phyloP scores from a whole-genome alignment of 2,888 invertebrate species.

The Brachylomia viminalis region DNA sequence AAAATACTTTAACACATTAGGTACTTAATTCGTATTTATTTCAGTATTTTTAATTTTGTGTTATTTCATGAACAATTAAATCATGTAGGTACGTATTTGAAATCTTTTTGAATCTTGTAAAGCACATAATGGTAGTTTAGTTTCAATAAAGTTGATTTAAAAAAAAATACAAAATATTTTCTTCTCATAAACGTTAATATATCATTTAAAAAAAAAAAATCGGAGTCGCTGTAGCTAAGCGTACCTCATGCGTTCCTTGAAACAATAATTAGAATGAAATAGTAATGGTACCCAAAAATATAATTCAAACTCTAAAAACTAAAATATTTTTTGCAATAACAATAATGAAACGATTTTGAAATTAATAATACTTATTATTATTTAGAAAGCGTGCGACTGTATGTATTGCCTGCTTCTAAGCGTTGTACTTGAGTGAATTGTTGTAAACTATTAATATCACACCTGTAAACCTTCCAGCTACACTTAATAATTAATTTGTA shows the following conservation, averaged over 20 bases:
- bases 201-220: background rate
- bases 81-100: constrained; percentile 23
- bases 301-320: background rate
- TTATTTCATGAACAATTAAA: constrained; percentile 46
- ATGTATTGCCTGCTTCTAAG: constrained; percentile 79
- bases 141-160: background rate
- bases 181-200: background rate
- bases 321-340: constrained; percentile 64
- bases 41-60: constrained; percentile 18
- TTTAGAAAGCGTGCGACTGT: constrained; percentile 83
- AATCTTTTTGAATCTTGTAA: constrained; percentile 43
- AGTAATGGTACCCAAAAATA: background rate
- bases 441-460: constrained; percentile 75
- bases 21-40: constrained; percentile 4
- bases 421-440: constrained; percentile 86
- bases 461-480: constrained; percentile 78
- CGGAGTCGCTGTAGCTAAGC: background rate
- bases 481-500: constrained; percentile 89
- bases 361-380: constrained; percentile 59
- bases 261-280: background rate
- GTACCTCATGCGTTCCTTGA: background rate
- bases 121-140: constrained; percentile 49
- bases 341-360: constrained; percentile 56
- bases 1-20: constrained; percentile 54
- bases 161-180: background rate